phyloP scores from a whole-genome alignment of 23 tunicate genomes.

The Phallusia fumigata region DNA sequence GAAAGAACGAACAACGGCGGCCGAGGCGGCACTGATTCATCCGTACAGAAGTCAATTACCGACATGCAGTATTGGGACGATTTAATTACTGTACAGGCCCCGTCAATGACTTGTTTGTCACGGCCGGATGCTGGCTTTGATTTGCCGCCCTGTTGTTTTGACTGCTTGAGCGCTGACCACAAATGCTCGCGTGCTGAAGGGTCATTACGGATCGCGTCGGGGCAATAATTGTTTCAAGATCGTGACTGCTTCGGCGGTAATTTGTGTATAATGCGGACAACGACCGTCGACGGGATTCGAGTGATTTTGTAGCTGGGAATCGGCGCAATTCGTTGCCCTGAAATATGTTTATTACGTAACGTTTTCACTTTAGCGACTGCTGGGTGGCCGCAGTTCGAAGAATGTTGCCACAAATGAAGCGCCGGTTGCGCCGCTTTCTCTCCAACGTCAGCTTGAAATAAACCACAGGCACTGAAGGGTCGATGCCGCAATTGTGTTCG shows the following conservation, averaged over 20 bases:
- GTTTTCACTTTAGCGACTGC: neutral
- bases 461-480: too few species aligned
- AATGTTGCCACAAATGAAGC: too few species aligned
- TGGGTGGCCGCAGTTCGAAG: too few species aligned
- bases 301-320: neutral
- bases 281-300: neutral
- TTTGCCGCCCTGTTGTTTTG: neutral
- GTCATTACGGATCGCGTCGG: neutral
- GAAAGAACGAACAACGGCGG: too few species aligned
- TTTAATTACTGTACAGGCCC: neutral
- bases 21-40: too few species aligned
- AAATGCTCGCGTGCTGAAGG: neutral
- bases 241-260: neutral
- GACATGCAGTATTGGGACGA: too few species aligned
- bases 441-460: too few species aligned
- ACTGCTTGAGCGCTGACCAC: neutral
- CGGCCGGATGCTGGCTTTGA: neutral
- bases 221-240: neutral
- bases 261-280: neutral
- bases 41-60: too few species aligned
- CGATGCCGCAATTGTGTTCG: too few species aligned
- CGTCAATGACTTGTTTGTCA: neutral
- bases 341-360: neutral
- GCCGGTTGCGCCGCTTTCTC: too few species aligned
- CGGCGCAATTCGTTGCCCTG: too few species aligned